Percentiles rank a stretch among this genome's conserved stretches.
phyloP scores from a whole-genome alignment of 2,797 vertebrate species.

The Tauraco hartlaubi region DNA sequence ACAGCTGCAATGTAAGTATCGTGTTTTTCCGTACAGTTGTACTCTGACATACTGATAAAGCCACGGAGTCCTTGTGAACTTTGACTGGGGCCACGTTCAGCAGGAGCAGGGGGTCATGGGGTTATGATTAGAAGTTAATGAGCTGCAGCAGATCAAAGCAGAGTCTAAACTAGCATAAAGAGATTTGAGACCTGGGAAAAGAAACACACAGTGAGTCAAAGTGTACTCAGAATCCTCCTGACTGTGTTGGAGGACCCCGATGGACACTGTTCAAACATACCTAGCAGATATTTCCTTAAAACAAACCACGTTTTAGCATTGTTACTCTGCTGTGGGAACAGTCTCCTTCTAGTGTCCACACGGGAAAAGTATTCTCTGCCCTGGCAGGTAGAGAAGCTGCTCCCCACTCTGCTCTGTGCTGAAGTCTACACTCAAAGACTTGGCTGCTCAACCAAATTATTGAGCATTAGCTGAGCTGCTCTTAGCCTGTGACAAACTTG shows the following conservation, averaged over 20 bases:
- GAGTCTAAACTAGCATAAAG: background rate
- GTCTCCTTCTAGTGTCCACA: background rate
- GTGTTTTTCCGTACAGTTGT: accelerated
- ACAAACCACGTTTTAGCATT: background rate
- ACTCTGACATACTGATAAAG: background rate
- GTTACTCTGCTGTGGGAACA: background rate
- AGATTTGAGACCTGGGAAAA: background rate
- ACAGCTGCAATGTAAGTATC: slow-evolving; percentile 96
- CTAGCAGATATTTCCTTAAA: background rate
- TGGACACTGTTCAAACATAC: background rate
- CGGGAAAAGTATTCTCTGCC: background rate
- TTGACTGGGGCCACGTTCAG: background rate
- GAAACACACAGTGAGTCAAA: background rate
- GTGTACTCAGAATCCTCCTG: background rate
- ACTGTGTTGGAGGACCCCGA: background rate
- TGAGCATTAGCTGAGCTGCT: background rate
- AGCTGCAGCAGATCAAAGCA: background rate
- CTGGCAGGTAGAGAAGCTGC: background rate
- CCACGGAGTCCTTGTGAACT: background rate
- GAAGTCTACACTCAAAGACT: background rate
- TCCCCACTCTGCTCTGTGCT: background rate
- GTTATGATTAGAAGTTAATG: background rate
- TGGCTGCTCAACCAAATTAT: background rate
- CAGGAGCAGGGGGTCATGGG: background rate
- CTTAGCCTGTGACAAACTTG: background rate